A percentile compares a stretch with the other conserved stretches of the same genome.
Conservation (phyloP, 2,113 vertebrate species). For the Hucho hucho region DNA sequence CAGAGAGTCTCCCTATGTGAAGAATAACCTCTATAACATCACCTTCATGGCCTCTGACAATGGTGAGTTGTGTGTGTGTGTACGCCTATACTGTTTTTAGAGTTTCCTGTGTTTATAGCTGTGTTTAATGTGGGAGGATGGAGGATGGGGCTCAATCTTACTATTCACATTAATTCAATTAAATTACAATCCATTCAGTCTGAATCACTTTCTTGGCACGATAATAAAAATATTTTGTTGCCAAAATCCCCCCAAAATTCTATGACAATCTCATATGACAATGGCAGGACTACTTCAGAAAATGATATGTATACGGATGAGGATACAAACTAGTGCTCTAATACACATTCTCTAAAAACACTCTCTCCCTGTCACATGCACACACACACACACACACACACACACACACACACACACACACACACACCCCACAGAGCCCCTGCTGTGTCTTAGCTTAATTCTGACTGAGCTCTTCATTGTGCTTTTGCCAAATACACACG, state of each 20-base stretch:
- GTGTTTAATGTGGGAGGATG: no score
- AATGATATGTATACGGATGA: not conserved
- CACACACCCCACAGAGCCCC: constrained; percentile 1
- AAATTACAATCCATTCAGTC: constrained; percentile 1
- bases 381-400: not conserved
- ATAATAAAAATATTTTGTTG: not conserved
- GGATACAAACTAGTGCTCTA: not conserved
- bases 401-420: not conserved
- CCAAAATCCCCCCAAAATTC: no score
- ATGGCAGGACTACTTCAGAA: not conserved
- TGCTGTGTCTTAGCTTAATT: constrained; percentile 11
- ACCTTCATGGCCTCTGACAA: constrained; percentile 95
- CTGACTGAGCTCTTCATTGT: constrained; percentile 1
- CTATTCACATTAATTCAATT: constrained; percentile 26
- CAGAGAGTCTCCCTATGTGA: constrained; percentile 91
- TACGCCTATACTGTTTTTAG: no score
- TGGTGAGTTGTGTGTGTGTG: constrained; percentile 70
- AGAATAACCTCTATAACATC: constrained; percentile 94
- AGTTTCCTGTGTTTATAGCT: no score
- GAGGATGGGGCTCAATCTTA: not conserved
- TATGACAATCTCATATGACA: not conserved
- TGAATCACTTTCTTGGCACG: not conserved
- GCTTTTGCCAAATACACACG: not conserved
- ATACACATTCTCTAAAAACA: no score
- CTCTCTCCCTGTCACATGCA: not conserved